Percentiles rank a stretch among this genome's conserved stretches.
These are phyloP conservation scores for Phenganax marumi DNA, from an alignment of 92 coral and sea anemone genomes.

Conservation along the genomic window DNA sequence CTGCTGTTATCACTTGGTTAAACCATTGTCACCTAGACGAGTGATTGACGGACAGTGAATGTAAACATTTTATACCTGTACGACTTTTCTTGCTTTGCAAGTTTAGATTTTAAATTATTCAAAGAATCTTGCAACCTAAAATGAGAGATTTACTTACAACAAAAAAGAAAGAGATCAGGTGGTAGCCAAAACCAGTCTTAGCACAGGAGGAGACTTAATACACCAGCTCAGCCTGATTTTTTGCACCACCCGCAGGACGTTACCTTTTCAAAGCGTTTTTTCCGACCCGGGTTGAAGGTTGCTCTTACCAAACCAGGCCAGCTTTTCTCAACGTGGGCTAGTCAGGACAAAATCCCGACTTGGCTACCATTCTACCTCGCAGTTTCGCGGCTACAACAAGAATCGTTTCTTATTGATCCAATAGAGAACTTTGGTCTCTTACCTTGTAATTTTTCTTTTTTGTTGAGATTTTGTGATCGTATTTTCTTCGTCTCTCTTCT, in stretches of 20 bases:
- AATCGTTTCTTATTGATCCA: background rate
- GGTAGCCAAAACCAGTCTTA: too few relatives aligned
- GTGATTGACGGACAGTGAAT: background rate
- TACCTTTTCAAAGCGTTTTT: too few relatives aligned
- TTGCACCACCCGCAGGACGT: too few relatives aligned
- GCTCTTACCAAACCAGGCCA: too few relatives aligned
- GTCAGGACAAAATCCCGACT: too few relatives aligned
- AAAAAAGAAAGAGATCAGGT: background rate
- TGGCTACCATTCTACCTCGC: too few relatives aligned
- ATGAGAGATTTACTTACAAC: constrained; percentile 2
- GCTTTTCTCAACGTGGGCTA: too few relatives aligned
- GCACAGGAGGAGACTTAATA: too few relatives aligned
- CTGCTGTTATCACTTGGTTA: too few relatives aligned
- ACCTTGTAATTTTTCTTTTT: constrained; percentile 96
- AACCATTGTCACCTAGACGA: background rate
- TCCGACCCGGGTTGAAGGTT: too few relatives aligned
- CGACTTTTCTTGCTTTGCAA: constrained; percentile 87
- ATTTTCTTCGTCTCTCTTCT: constrained; percentile 96
- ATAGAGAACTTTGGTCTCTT: background rate
- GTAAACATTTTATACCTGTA: constrained; percentile 67
- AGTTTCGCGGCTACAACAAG: too few relatives aligned
- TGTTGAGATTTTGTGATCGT: constrained; percentile 99
- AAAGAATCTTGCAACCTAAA: constrained; percentile 84
- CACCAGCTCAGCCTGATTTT: too few relatives aligned
- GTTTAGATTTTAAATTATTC: constrained; percentile 84